Evolutionary conservation across 2,888 invertebrate species (phyloP).

Genomic region (Liopterus haemorrhoidalis): DNA sequence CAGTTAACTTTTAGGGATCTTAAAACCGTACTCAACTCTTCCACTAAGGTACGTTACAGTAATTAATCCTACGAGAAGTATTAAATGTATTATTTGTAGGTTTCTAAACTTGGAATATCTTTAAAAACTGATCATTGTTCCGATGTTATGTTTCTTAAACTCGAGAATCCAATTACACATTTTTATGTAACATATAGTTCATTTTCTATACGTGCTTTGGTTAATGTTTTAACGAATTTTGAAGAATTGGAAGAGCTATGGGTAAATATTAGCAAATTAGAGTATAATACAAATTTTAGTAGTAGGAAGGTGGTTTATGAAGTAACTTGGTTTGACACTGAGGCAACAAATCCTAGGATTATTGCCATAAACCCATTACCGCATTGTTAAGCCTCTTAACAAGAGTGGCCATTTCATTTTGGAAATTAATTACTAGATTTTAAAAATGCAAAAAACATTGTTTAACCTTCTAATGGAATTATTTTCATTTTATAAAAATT

Average conservation of each 20-base stretch:
- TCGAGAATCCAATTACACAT: conserved; percentile 13
- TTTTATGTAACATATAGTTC: conserved; percentile 13
- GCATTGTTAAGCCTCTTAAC: too few relatives aligned
- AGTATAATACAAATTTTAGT: too few relatives aligned
- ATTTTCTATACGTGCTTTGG: conserved; percentile 6
- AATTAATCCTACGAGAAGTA: not conserved
- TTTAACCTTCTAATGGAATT: too few relatives aligned
- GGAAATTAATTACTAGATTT: too few relatives aligned
- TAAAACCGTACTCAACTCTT: conserved; percentile 1
- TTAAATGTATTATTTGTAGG: conserved; percentile 4
- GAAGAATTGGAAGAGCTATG: conserved; percentile 15
- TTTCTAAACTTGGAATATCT: conserved; percentile 17
- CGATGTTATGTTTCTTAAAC: conserved; percentile 1
- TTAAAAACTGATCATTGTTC: conserved; percentile 12
- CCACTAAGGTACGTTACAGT: conserved; percentile 7
- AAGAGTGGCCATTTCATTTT: too few relatives aligned
- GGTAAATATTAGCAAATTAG: too few relatives aligned
- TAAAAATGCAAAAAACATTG: too few relatives aligned
- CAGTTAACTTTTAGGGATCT: conserved; percentile 13
- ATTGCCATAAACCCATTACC: too few relatives aligned
- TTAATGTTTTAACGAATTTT: conserved; percentile 8
- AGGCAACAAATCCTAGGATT: too few relatives aligned
- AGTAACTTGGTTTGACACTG: too few relatives aligned
- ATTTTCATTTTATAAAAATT: too few relatives aligned
- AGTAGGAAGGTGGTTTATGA: not conserved